These are phyloP conservation scores for Microctonus brassicae DNA, from an alignment of 2,888 invertebrate genomes.

Conservation along the genomic window DNA sequence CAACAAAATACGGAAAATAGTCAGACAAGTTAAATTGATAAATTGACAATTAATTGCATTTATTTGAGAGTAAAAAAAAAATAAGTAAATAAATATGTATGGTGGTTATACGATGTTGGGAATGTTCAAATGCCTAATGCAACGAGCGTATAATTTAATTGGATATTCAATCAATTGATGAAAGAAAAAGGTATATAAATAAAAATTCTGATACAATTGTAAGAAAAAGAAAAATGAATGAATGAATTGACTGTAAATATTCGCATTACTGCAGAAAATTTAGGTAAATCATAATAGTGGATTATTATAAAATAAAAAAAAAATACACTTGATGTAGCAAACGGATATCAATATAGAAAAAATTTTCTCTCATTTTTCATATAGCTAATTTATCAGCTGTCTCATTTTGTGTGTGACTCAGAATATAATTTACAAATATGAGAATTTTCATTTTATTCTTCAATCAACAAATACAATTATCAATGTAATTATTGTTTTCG, in stretches of 20 bases:
- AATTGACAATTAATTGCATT: not conserved
- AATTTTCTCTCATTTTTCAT: constrained; percentile 18
- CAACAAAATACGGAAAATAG: constrained; percentile 62
- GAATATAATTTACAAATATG: not conserved
- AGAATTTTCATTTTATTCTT: not conserved
- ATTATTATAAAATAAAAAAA: too few relatives aligned
- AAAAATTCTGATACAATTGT: constrained; percentile 19
- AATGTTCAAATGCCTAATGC: constrained; percentile 6
- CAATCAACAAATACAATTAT: not conserved
- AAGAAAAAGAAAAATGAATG: constrained; percentile 22
- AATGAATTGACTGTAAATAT: constrained; percentile 45
- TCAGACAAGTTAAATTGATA: constrained; percentile 57
- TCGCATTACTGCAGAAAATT: constrained; percentile 38
- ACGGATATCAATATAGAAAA: constrained; percentile 18
- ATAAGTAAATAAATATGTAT: not conserved
- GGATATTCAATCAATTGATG: constrained; percentile 25
- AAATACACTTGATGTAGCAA: constrained; percentile 28
- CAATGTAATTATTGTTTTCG: not conserved
- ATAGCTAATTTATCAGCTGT: constrained; percentile 1
- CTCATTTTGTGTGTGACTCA: not conserved
- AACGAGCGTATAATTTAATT: constrained; percentile 33
- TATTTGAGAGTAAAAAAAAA: not conserved
- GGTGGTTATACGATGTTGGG: not conserved
- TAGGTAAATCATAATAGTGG: constrained; percentile 41
- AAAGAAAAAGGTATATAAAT: constrained; percentile 17